A percentile compares a stretch with the other conserved stretches of the same genome.
Conservation (phyloP, 2,797 vertebrate species). For the Sebastes taczanowskii region DNA sequence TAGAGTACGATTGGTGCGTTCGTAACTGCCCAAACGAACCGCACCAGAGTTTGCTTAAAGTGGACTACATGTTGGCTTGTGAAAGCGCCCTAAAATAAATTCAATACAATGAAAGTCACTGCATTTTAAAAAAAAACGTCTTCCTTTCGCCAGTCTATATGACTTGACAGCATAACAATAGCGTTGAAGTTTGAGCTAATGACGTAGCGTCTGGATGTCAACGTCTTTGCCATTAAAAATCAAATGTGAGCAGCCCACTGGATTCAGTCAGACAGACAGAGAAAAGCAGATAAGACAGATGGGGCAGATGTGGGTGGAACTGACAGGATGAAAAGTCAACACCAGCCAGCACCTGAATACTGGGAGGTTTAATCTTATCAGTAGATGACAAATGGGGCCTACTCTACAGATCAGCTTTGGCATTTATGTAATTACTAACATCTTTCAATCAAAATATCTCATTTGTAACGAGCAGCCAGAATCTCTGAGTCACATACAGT, state of each 20-base stretch:
- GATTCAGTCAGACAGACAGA: constrained; percentile 27
- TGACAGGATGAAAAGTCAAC: constrained; percentile 40
- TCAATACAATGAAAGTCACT: neutral
- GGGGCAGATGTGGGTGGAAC: constrained; percentile 27
- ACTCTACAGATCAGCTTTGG: constrained; percentile 1
- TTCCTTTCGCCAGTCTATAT: neutral
- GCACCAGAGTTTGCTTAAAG: too few relatives aligned
- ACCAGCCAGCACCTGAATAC: constrained; percentile 23
- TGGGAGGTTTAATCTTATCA: constrained; percentile 36
- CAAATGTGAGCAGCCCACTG: constrained; percentile 17
- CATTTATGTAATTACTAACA: constrained; percentile 25
- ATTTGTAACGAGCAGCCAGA: neutral
- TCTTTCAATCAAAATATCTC: constrained; percentile 9
- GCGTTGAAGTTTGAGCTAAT: constrained; percentile 36
- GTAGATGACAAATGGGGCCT: constrained; percentile 7
- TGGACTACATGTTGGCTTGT: too few relatives aligned
- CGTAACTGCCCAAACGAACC: too few relatives aligned
- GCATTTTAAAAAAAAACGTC: neutral
- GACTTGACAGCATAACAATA: constrained; percentile 43
- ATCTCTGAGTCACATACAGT: neutral
- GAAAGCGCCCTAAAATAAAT: too few relatives aligned
- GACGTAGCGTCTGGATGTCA: constrained; percentile 42
- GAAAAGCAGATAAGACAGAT: constrained; percentile 38
- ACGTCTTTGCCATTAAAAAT: constrained; percentile 50
- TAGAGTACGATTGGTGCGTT: too few relatives aligned